Evolutionary conservation across 2,888 invertebrate species (phyloP).

Genomic region (Eupithecia exiguata): DNA sequence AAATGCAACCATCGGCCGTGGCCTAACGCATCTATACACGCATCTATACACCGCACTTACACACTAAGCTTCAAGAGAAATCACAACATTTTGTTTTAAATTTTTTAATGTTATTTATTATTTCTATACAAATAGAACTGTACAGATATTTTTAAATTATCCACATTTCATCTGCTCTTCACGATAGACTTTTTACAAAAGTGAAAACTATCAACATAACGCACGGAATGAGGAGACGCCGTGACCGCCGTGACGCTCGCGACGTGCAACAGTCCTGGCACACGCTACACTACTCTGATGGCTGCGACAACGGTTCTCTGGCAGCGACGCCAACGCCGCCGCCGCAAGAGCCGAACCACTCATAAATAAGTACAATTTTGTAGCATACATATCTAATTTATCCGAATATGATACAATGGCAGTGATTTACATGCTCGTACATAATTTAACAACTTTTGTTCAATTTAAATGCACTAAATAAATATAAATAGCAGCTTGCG

Average conservation of each 20-base stretch:
- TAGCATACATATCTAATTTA: constrained; percentile 57
- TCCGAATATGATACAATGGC: constrained; percentile 70
- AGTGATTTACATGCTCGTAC: constrained; percentile 69
- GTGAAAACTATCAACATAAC: constrained; percentile 83
- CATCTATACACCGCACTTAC: constrained; percentile 60
- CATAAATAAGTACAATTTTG: constrained; percentile 73
- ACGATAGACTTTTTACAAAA: constrained; percentile 85
- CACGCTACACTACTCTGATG: constrained; percentile 49
- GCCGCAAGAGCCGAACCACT: background rate
- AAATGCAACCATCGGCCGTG: constrained; percentile 66
- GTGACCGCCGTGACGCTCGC: constrained; percentile 30
- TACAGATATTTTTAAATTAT: constrained; percentile 84
- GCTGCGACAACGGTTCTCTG: constrained; percentile 29
- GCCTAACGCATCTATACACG: constrained; percentile 49
- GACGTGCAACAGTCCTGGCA: constrained; percentile 40
- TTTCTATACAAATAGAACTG: constrained; percentile 86
- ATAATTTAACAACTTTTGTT: constrained; percentile 66
- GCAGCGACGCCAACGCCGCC: background rate
- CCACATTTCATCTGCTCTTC: constrained; percentile 79
- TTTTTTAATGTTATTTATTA: constrained; percentile 84
- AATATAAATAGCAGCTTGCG: constrained; percentile 58
- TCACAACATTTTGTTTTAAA: constrained; percentile 79
- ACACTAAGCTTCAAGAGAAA: constrained; percentile 74
- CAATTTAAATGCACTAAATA: constrained; percentile 71
- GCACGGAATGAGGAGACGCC: constrained; percentile 71